These are phyloP conservation scores for Alexandromys fortis DNA, from an alignment of 2,113 vertebrate species.

Conservation along the genomic window DNA sequence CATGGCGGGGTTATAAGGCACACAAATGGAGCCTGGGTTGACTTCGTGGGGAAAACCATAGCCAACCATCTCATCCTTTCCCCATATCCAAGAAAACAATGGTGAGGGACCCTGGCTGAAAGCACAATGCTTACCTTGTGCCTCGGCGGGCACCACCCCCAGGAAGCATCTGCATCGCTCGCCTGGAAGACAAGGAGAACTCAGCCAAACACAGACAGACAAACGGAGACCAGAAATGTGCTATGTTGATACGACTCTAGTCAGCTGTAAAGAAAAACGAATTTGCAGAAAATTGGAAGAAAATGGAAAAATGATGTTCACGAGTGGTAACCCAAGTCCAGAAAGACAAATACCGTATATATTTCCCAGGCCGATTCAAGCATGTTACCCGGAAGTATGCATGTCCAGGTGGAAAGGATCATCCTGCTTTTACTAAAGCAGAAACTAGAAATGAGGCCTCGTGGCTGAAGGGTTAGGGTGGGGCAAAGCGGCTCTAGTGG, in stretches of 20 bases:
- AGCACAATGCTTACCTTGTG: conserved; percentile 87
- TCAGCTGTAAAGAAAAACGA: not conserved
- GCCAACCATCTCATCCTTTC: not conserved
- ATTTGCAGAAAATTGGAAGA: not conserved
- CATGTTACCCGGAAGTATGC: not conserved
- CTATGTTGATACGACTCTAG: not conserved
- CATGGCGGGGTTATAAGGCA: not conserved
- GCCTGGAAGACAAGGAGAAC: conserved; percentile 84
- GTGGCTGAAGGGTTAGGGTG: not conserved
- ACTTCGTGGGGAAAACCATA: not conserved
- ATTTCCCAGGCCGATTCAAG: not conserved
- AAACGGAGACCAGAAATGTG: too few species aligned
- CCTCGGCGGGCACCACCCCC: conserved; percentile 90
- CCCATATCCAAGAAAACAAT: not conserved
- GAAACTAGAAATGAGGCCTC: not conserved
- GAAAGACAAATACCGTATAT: not conserved
- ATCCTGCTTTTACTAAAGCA: not conserved
- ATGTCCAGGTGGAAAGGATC: not conserved
- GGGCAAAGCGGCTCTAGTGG: not conserved
- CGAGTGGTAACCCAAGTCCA: not conserved
- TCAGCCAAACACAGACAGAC: not conserved
- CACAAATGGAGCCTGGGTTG: not conserved
- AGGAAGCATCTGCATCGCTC: conserved; percentile 94
- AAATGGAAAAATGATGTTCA: not conserved
- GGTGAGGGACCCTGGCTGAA: not conserved